These are phyloP conservation scores for Excalfactoria chinensis DNA, from an alignment of 2,113 vertebrate species.

Conservation along the genomic window DNA sequence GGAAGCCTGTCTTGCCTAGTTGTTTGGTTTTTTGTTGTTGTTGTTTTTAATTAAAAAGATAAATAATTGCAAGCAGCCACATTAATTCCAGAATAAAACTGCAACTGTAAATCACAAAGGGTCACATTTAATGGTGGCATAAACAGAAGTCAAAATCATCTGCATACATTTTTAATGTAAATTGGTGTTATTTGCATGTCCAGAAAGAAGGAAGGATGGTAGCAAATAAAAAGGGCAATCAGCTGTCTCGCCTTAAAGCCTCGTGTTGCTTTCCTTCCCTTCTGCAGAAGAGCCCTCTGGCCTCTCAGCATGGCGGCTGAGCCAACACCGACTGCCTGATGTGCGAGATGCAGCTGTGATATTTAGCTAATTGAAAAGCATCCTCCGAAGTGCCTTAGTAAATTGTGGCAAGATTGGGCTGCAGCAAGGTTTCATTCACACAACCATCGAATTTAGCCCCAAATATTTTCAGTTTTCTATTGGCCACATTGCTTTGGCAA, in stretches of 20 bases:
- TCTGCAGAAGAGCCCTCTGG: conserved; percentile 34
- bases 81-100: background rate
- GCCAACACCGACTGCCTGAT: conserved; percentile 35
- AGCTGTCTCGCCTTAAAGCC: background rate
- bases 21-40: background rate
- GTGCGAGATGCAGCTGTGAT: conserved; percentile 46
- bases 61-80: background rate
- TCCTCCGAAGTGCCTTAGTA: conserved; percentile 48
- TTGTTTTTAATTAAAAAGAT: conserved; percentile 31
- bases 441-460: background rate
- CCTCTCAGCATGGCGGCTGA: conserved; percentile 47
- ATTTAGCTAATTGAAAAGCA: conserved; percentile 69
- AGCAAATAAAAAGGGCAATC: conserved; percentile 8
- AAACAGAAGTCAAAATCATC: conserved; percentile 8
- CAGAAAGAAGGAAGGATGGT: background rate
- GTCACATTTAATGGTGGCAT: background rate
- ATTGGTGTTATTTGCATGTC: background rate
- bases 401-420: conserved; percentile 46
- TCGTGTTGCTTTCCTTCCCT: background rate
- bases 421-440: conserved; percentile 22
- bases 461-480: background rate
- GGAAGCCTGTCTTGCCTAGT: background rate
- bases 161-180: conserved; percentile 29
- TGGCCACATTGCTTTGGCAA: background rate
- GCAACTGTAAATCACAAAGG: background rate